Evolutionary conservation across 2,113 vertebrate genomes (phyloP), one percentile per base, ranked within the genome.

Genomic region (Callochromis pleurospilus): DNA sequence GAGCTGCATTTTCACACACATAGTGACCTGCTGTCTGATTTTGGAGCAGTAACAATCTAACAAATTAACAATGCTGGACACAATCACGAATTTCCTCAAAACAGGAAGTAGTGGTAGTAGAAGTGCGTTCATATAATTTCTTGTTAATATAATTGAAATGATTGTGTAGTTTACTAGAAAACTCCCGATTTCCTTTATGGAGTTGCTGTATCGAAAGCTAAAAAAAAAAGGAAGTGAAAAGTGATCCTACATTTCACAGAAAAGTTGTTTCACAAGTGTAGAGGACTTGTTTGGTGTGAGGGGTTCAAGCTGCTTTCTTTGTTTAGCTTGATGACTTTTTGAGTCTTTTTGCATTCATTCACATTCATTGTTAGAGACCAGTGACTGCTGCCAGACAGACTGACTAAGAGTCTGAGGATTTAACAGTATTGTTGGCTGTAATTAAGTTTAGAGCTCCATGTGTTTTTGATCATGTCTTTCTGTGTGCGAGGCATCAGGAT

Each of bases 401-500:
- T 79, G 17, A 79, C 40, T 79, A 19, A 56, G n/a, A 81, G 88
- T 75, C 45, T 54, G 54, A 19, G 45, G 58, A 29, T 65, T 65
- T 75, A 47, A 84, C 33, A 40, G 86, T 79, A 33, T 77, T 53
- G 12, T 82, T 87, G 38, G 86, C 53, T 77, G n/a, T 82, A 88
- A 87, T 88, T 81, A 87, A 45, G 62, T 82, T 36, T 84, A 40
- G 80, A 82, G 75, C 26, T 70, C 36, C 91, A 87, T 93, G 87
- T 94, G 88, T 87, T 94, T 95, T 85, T 90, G 12, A 90, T 90
- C 83, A 68, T 83, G 85, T 56, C 26, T 84, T 36, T 88, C 51
- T 75, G 62, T 88, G 53, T 65, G 62, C 15, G 17, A 31, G 38
- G 33, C 90, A 85, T 86, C 55, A 73, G 89, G 86, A 84, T 49